phyloP scores from a whole-genome alignment of 2,888 invertebrate genomes.

The Noctua comes region DNA sequence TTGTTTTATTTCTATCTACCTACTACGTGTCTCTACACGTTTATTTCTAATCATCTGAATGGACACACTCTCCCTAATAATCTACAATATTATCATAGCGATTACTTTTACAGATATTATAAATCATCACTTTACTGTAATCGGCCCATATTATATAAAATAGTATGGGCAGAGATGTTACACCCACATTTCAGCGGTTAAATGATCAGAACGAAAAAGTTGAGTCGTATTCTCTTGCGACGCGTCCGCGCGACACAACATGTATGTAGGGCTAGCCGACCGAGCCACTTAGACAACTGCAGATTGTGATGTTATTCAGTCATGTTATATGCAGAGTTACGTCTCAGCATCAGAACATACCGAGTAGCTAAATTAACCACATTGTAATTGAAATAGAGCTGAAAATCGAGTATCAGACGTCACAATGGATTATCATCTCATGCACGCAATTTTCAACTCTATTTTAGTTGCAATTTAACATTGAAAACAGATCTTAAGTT shows the following conservation, averaged over 20 bases:
- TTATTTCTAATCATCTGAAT: slow-evolving; percentile 73
- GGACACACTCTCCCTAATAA: slow-evolving; percentile 76
- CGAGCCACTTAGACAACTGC: not conserved
- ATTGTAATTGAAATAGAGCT: not conserved
- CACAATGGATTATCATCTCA: not conserved
- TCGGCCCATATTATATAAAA: slow-evolving; percentile 3
- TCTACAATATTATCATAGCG: slow-evolving; percentile 71
- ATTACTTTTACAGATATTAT: slow-evolving; percentile 60
- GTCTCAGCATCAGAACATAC: not conserved
- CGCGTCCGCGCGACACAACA: slow-evolving; percentile 5
- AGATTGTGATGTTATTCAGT: not conserved
- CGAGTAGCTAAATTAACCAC: not conserved
- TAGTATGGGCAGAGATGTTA: not conserved
- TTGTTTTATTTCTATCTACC: slow-evolving; percentile 72
- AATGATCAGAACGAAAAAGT: not conserved
- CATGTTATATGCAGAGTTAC: not conserved
- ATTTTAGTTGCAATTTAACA: not conserved
- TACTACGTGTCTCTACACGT: slow-evolving; percentile 68
- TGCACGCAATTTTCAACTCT: not conserved
- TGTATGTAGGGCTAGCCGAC: slow-evolving; percentile 21
- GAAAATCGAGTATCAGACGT: not conserved
- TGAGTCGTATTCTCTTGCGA: not conserved
- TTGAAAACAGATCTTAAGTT: not conserved
- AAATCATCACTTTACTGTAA: slow-evolving; percentile 37
- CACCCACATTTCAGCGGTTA: not conserved